Evolutionary conservation across 2,113 vertebrate species (phyloP), one percentile per base, ranked within the genome.

Genomic region (Pachycephala philippinensis): DNA sequence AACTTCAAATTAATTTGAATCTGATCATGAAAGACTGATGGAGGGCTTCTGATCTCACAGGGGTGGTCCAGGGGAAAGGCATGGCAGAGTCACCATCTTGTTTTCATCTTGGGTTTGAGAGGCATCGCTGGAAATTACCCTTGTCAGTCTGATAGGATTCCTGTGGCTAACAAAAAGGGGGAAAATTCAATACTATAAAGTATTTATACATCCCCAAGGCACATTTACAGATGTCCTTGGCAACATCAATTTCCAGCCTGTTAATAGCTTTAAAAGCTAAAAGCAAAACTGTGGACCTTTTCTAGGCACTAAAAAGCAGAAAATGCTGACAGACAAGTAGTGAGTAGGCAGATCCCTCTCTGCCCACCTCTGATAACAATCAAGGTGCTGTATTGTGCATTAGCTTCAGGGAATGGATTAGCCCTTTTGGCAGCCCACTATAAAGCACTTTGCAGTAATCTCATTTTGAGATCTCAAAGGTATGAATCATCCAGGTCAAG

Each of bases 181-280:
- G 89, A 94, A 49, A 86, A 92, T 90, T 95, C 96, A 95, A 90
- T 93, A 90, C 87, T 93, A 90, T 96, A 78, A 96, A 97, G 92
- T 90, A 96, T 96, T 96, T 93, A 95, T 93, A 78, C 71, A 60
- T 95, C 95, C 92, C 93, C 72, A 65, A 75, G 90, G 96, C 88
- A 89, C 86, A 84, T 90, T 96, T 92, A 95, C 72, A 92, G 40
- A 90, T 90, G 88, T 81, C 96, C 90, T 90, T 96, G 88, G 82
- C 90, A 96, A 96, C 96, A 96, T 96, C 92, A 95, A 93, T 97
- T 96, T 93, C 76, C 80, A 96, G 85, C 47, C 86, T 68, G 90
- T 93, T 97, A 95, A 95, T 93, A 97, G 96, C 92, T 94, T 96
- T 96, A 93, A 97, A 97, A 97, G 94, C 90, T 96, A 97, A 96